Base-by-base conservation (phyloP, 23 tunicate genomes). In the Ascidia mentula region DNA sequence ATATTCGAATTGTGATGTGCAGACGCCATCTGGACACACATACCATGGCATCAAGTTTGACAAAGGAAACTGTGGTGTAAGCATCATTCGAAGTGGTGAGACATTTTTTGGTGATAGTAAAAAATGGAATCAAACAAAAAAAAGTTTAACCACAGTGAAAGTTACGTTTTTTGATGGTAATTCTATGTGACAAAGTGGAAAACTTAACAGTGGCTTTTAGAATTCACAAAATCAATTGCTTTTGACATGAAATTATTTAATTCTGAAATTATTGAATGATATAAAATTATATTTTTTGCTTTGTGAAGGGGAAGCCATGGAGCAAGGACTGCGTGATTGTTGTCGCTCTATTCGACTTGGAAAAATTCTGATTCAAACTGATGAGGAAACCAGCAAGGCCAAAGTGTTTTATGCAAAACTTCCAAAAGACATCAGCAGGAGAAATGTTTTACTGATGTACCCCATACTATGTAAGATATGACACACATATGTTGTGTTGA, bases 371-470 rank as follows among this genome's bases (percentile, higher is more conserved):
- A 95, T 95, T 39, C 99, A 95, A 76, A 77, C 84, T 24, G 97
- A 91, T 46, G 97, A 91, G 9, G 99, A 90, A 61, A 86, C 97
- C 18, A 80, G 77, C 35, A 80, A 84, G 37, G 95, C 99, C 6
- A 93, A 96, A 88, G 94, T 96, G 22, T 96, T 83, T 73, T 96
- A 96, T 81, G 99, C 97, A 30, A 96, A 96, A 77, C 85, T 96
- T 15, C 99, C 99, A 0, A 97, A 90, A 45, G 97, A 96, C 77
- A 89, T 96, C 40, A 46, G 83, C 30, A 77, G 72, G 38, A 86
- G 97, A 45, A 91, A 72, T 32, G 99, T 96, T 18, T 40, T 96
- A 76, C 87, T 96, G 22, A 96, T 96, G 99, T 96, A 96, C 69
- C 99, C 99, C 3, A 96, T 96, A 26, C 61, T 91, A 37, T 86